Evolutionary conservation across 2,888 invertebrate genomes (phyloP), one percentile per base, ranked within the genome.

Genomic region (Eristalinus aeneus): DNA sequence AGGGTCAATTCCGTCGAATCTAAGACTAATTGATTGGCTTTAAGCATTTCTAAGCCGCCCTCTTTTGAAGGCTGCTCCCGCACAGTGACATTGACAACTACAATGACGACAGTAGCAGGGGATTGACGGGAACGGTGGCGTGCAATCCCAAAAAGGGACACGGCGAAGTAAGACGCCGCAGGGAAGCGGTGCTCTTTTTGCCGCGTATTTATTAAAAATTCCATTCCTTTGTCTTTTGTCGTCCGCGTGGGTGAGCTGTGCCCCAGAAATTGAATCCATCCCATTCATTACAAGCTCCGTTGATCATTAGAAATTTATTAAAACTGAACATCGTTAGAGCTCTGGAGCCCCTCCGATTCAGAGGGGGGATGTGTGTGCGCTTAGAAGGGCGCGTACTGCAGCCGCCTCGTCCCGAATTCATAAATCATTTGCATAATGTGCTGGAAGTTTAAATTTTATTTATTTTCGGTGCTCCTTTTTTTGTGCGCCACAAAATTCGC

Each of bases 401-500:
- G 8, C 8, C 16, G 16, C 46, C 16, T 46, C 46, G 46, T 77
- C 53, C 27, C 23, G 72, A 56, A 67, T 84, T 84, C 67, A 75
- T 71, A 75, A 84, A 84, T 74, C 69, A 65, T 75, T 79, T 79
- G 74, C 74, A 79, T 84, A 79, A 80, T 84, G 71, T 71, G 67
- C 60, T 63, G 34, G 46, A 75, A 80, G 65, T 75, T 84, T 79
- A 74, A 78, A 78, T 79, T 69, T 73, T 34, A 74, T 78, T 74
- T 77, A 61, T 54, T 27, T 27, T 32, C 12, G 1, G 46, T 60
- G 22, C 22, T 27, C 20, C 9, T 0, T 34, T 74, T 69, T 53
- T 60, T 61, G 5, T 2, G 2, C 3, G 23, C 16, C 8, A 20
- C 32, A 74, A 36, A 5, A 36, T 0, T 9, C 4, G 32, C 27